These are phyloP conservation scores for Empidonax alnorum DNA, from an alignment of 2,113 vertebrate genomes.

Conservation along the genomic window DNA sequence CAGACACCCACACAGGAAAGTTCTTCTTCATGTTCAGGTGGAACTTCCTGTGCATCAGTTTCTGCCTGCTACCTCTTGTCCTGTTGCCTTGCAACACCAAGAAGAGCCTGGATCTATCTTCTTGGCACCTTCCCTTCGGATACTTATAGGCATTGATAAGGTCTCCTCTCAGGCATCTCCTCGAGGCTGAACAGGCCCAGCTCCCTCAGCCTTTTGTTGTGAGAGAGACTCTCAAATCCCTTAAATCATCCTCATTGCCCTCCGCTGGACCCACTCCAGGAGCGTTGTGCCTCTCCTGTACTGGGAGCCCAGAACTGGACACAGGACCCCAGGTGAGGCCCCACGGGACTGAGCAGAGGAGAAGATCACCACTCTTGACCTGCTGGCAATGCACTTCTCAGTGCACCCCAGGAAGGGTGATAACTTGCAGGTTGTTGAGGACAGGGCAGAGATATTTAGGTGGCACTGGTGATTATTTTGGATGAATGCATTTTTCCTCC, in stretches of 20 bases:
- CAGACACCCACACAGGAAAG: neutral
- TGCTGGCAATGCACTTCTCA: neutral
- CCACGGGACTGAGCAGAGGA: neutral
- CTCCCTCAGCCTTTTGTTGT: neutral
- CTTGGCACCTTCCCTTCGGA: neutral
- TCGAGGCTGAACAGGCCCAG: neutral
- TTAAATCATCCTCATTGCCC: neutral
- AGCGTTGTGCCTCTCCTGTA: accelerated
- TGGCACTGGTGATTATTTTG: neutral
- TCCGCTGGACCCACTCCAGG: neutral
- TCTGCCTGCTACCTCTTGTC: neutral
- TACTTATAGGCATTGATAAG: neutral
- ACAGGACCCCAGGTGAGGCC: neutral
- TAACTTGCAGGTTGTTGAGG: neutral
- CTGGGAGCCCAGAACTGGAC: neutral
- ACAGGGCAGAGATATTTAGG: neutral
- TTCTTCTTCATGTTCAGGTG: neutral
- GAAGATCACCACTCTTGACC: neutral
- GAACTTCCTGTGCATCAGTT: neutral
- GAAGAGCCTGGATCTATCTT: neutral
- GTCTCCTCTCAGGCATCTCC: neutral
- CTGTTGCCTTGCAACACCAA: no score
- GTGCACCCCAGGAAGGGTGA: neutral
- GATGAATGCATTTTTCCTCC: neutral
- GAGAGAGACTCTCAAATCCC: neutral